phyloP scores from a whole-genome alignment of 2,797 vertebrate species.

The Ctenosaura bakeri region DNA sequence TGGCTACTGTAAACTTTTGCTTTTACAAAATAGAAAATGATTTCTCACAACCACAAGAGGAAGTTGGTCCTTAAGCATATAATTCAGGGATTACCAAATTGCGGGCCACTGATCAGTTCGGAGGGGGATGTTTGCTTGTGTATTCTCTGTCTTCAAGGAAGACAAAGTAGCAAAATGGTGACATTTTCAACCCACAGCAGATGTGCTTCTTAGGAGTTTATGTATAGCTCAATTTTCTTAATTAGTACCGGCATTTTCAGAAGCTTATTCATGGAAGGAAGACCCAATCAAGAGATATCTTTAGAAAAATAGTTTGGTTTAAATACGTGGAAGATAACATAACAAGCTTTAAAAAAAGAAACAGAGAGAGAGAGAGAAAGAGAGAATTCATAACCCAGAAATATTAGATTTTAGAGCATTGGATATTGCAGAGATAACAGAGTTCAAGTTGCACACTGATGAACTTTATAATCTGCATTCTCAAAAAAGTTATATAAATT shows the following conservation, averaged over 20 bases:
- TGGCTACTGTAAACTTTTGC: conserved; percentile 58
- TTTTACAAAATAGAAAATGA: conserved; percentile 56
- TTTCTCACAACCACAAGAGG: conserved; percentile 68
- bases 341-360: neutral
- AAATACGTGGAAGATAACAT: neutral
- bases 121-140: conserved; percentile 33
- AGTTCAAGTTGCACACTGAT: neutral
- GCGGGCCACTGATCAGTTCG: conserved; percentile 57
- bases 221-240: conserved; percentile 46
- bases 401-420: neutral
- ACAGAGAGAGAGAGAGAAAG: no score
- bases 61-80: conserved; percentile 56
- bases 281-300: conserved; percentile 13
- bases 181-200: conserved; percentile 45
- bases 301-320: conserved; percentile 43
- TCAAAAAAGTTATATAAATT: conserved; percentile 6
- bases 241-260: conserved; percentile 47
- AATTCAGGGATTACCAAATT: conserved; percentile 75
- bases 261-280: conserved; percentile 26
- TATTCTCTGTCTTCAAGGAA: neutral
- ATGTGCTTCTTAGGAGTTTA: conserved; percentile 45
- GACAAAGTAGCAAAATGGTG: conserved; percentile 13
- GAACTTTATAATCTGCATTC: neutral
- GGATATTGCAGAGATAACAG: neutral
- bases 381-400: neutral